Conservation (phyloP, 2,113 vertebrate genomes). For the Sapajus apella region DNA sequence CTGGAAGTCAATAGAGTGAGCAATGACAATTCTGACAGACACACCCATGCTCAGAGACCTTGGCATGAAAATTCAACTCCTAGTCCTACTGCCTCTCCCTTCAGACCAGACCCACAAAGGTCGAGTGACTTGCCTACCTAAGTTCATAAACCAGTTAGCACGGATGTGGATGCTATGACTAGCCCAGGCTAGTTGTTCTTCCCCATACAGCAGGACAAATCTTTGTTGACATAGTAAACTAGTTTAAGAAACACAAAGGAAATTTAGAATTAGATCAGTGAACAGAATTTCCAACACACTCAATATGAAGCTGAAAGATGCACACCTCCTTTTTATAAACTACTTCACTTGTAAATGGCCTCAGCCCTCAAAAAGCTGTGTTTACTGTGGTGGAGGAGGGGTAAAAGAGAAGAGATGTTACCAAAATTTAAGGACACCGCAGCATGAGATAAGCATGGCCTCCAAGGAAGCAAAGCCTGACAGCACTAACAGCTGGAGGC, state of each 20-base stretch:
- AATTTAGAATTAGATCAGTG: neutral
- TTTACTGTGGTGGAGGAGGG: neutral
- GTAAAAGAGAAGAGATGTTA: neutral
- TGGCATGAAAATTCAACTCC: neutral
- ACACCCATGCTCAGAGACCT: neutral
- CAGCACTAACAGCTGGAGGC: neutral
- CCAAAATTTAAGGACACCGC: neutral
- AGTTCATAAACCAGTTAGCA: neutral
- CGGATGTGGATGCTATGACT: neutral
- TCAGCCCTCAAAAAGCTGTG: neutral
- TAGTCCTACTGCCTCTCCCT: neutral
- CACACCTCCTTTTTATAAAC: neutral
- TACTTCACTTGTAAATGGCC: neutral
- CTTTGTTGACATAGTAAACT: neutral
- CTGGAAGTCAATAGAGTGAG: neutral
- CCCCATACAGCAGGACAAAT: neutral
- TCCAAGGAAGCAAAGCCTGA: neutral
- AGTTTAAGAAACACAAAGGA: neutral
- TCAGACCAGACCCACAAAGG: neutral
- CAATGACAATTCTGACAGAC: neutral
- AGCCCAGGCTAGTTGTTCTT: neutral
- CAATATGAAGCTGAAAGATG: neutral
- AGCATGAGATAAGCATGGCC: neutral
- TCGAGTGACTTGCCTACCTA: neutral
- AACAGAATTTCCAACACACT: neutral